Evolutionary conservation across 2,888 invertebrate species (phyloP).

Genomic region (Phengaris arion): DNA sequence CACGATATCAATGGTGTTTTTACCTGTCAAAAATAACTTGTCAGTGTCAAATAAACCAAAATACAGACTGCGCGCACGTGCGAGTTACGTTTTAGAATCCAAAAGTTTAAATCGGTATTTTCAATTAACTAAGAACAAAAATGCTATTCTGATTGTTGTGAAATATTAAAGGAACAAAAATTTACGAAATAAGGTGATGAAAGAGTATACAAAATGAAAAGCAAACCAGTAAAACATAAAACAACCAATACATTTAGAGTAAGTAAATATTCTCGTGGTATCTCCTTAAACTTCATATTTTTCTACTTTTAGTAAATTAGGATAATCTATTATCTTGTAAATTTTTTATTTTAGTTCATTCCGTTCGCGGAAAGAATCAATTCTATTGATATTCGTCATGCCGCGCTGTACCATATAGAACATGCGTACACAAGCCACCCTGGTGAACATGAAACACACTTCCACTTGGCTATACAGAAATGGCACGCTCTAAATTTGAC

Average conservation of each 20-base stretch:
- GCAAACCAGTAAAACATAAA: slow-evolving; percentile 86
- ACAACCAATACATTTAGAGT: slow-evolving; percentile 89
- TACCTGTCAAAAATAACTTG: no score
- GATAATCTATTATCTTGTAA: background rate
- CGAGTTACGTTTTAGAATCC: background rate
- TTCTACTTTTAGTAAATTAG: no score
- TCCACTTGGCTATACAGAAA: slow-evolving; percentile 90
- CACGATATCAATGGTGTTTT: no score
- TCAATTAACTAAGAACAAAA: background rate
- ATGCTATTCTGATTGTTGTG: background rate
- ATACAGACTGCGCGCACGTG: slow-evolving; percentile 20
- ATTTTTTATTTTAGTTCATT: slow-evolving; percentile 83
- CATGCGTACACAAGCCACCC: slow-evolving; percentile 86
- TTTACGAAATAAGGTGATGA: background rate
- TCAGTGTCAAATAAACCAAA: slow-evolving; percentile 39
- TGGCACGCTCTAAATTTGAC: slow-evolving; percentile 94
- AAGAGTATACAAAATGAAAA: slow-evolving; percentile 78
- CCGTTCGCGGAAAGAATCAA: slow-evolving; percentile 93
- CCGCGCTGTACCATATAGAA: slow-evolving; percentile 91
- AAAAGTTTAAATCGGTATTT: background rate
- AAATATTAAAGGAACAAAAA: background rate
- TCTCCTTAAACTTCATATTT: slow-evolving; percentile 24
- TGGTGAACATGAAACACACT: slow-evolving; percentile 87
- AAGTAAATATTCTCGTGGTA: slow-evolving; percentile 53
- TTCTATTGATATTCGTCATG: slow-evolving; percentile 87